Conservation (phyloP, 2,888 invertebrate genomes). For the Caradrina kadenii region DNA sequence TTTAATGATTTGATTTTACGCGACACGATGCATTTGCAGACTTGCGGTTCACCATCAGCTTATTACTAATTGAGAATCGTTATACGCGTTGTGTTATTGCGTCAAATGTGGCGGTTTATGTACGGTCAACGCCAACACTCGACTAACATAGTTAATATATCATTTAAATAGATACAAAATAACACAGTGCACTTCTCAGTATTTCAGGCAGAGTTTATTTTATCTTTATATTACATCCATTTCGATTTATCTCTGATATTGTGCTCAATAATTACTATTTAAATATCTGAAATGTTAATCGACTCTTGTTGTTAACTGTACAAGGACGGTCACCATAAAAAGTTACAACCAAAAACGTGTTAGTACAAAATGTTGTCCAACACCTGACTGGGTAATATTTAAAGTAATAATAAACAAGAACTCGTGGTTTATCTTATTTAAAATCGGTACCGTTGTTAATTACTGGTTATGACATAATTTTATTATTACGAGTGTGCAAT, state of each 20-base stretch:
- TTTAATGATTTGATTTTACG: slow-evolving; percentile 68
- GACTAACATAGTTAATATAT: too few relatives aligned
- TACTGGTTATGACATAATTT: slow-evolving; percentile 80
- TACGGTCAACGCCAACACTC: too few relatives aligned
- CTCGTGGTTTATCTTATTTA: slow-evolving; percentile 54
- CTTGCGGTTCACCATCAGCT: slow-evolving; percentile 69
- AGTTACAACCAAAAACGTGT: slow-evolving; percentile 26
- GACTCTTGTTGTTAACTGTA: not conserved
- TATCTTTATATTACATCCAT: too few relatives aligned
- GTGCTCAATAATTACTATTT: too few relatives aligned
- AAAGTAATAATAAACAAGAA: slow-evolving; percentile 35
- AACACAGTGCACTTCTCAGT: too few relatives aligned
- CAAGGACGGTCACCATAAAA: slow-evolving; percentile 31
- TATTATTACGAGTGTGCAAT: slow-evolving; percentile 81
- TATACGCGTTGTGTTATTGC: slow-evolving; percentile 46
- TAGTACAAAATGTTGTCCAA: slow-evolving; percentile 21
- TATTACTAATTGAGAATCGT: slow-evolving; percentile 70
- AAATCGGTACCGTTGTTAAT: slow-evolving; percentile 75
- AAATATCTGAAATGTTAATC: too few relatives aligned
- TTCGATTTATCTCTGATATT: too few relatives aligned
- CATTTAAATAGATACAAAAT: too few relatives aligned
- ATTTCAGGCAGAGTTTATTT: too few relatives aligned
- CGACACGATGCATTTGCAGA: slow-evolving; percentile 68
- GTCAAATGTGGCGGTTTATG: slow-evolving; percentile 40
- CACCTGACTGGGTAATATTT: slow-evolving; percentile 35